Conservation (phyloP, 2,888 invertebrate species). For the Teleiodes luculella region DNA sequence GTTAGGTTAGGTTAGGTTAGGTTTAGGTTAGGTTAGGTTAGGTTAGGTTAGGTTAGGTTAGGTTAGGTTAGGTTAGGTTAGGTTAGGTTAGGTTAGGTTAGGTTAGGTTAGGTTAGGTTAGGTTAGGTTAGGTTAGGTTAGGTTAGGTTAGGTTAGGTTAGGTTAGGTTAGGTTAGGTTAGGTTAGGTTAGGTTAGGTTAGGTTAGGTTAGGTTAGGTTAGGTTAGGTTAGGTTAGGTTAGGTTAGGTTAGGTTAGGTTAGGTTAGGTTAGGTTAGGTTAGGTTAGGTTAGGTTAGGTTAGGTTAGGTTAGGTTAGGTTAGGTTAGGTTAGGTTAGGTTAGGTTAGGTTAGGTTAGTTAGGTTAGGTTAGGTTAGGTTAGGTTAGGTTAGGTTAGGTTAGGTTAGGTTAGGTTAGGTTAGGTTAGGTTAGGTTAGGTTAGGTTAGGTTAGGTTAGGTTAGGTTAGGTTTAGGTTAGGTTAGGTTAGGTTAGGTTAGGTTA, state of each 20-base stretch:
- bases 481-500: conserved; percentile 13
- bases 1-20: conserved; percentile 19
- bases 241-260: conserved; percentile 6
- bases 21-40: too few relatives aligned
- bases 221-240: conserved; percentile 20
- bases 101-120: conserved; percentile 18
- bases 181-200: conserved; percentile 20
- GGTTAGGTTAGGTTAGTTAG: conserved; percentile 10
- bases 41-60: conserved; percentile 21
- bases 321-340: conserved; percentile 14
- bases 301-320: conserved; percentile 13
- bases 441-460: conserved; percentile 13
- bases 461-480: too few relatives aligned
- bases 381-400: conserved; percentile 4
- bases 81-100: conserved; percentile 21
- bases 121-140: conserved; percentile 21
- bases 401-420: conserved; percentile 7
- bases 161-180: conserved; percentile 21
- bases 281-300: conserved; percentile 13
- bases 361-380: conserved; percentile 5
- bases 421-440: conserved; percentile 12
- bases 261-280: conserved; percentile 12
- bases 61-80: conserved; percentile 21
- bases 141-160: conserved; percentile 18
- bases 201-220: conserved; percentile 21